phyloP scores from a whole-genome alignment of 2,888 invertebrate species.

The Seira ritae region DNA sequence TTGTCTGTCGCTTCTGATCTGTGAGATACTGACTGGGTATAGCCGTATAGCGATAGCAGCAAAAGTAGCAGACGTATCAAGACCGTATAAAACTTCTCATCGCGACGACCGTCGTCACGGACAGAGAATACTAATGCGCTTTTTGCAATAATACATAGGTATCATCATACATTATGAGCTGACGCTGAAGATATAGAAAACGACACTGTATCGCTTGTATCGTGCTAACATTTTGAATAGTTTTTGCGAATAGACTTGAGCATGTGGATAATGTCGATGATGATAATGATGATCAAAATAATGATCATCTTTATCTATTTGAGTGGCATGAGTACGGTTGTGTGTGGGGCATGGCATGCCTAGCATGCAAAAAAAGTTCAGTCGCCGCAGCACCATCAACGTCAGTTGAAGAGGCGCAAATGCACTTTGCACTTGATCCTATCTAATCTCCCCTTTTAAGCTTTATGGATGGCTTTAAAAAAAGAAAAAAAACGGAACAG shows the following conservation, averaged over 20 bases:
- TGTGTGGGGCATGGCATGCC: neutral
- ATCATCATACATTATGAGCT: no score
- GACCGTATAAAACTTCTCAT: slow-evolving; percentile 15
- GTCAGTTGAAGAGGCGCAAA: neutral
- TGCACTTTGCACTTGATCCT: slow-evolving; percentile 63
- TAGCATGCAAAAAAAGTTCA: slow-evolving; percentile 17
- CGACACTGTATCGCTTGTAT: no score
- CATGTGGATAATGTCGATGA: slow-evolving; percentile 11
- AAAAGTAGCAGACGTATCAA: neutral
- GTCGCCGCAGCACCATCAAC: neutral
- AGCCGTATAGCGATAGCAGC: neutral
- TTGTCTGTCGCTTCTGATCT: slow-evolving; percentile 20
- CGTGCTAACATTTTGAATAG: no score
- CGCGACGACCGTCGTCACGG: neutral
- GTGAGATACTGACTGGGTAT: neutral
- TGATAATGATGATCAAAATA: slow-evolving; percentile 4
- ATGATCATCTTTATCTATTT: slow-evolving; percentile 5
- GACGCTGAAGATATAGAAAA: no score
- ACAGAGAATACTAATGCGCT: slow-evolving; percentile 38
- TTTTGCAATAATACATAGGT: neutral
- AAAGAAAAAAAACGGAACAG: no score
- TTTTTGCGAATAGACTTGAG: no score
- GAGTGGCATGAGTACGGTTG: neutral
- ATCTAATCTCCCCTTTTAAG: slow-evolving; percentile 35
- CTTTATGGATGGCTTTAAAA: no score